Evolutionary conservation across 2,797 vertebrate genomes (phyloP).

Genomic region (Synanceia verrucosa): DNA sequence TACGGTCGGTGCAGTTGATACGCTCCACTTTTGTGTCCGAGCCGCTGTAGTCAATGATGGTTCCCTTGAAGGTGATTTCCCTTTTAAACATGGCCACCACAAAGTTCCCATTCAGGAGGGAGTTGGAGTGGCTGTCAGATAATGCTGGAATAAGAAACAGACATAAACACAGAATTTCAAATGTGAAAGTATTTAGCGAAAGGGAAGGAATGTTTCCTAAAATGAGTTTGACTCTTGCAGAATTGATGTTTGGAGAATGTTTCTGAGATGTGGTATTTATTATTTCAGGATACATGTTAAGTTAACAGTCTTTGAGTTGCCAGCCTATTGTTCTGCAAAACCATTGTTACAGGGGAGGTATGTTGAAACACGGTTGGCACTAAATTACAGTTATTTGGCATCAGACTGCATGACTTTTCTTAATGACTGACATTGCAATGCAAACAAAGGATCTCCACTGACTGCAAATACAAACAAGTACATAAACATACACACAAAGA

Average conservation of each 20-base stretch:
- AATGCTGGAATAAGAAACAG: constrained; percentile 82
- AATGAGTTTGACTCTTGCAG: constrained; percentile 7
- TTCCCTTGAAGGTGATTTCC: constrained; percentile 91
- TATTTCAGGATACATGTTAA: constrained; percentile 39
- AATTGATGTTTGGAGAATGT: constrained; percentile 26
- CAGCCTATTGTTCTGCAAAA: constrained; percentile 56
- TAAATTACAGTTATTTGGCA: constrained; percentile 57
- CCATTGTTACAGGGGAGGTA: constrained; percentile 19
- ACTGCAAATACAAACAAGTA: constrained; percentile 50
- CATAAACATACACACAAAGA: constrained; percentile 31
- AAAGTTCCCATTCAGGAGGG: constrained; percentile 96
- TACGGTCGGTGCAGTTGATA: constrained; percentile 93
- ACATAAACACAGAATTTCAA: neutral
- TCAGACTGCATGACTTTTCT: constrained; percentile 46
- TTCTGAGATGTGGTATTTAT: constrained; percentile 24
- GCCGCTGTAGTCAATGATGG: constrained; percentile 93
- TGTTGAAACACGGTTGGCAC: constrained; percentile 40
- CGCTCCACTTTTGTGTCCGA: constrained; percentile 92
- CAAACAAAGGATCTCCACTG: constrained; percentile 50
- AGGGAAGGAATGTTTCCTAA: constrained; percentile 15
- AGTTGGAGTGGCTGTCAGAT: constrained; percentile 91
- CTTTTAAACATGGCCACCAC: constrained; percentile 97
- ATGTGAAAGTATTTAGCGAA: neutral
- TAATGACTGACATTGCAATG: constrained; percentile 44
- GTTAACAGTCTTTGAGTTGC: constrained; percentile 47